Base-by-base conservation (phyloP, 2,113 vertebrate species). In the Calypte anna region DNA sequence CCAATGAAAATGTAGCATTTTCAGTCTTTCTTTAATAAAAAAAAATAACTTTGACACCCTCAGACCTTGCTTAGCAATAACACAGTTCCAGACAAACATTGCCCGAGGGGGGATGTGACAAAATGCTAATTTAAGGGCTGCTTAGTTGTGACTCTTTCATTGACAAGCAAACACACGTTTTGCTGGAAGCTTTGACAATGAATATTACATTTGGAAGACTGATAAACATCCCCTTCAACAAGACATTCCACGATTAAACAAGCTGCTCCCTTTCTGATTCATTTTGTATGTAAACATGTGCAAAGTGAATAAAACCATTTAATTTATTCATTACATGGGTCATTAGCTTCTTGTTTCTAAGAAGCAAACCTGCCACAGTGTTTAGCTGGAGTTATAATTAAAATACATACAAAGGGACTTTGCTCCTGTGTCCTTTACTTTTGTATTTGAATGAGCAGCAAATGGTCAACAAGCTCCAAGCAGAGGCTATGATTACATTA, bases 311-410 rank as follows among this genome's bases (percentile, higher is more conserved):
- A 92, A 82, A 91, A 66, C 22, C 23, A 70, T 92, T 89, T 85
- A 33, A 87, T 89, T 89, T 90, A 57, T 82, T 93, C 25, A 77
- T 94, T 92, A 92, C 28, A 46, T 31, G 63, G 81, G 46, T 66
- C 67, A 82, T 94, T 85, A 94, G 31, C 27, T 91, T 96, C 92
- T 94, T 36, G 80, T 88, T 87, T 92, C 74, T 85, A 80, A 76
- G 90, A 94, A 87, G 31, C 24, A 91, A 87, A 84, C 44, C 22
- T 92, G 36, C 77, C 70, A 61, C 44, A 91, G 31, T 50, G 46
- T 74, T 80, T 69, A 93, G 46, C 24, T 85, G 51, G 54, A 76
- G 82, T 77, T 89, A 58, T 69, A 85, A 94, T 80, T 81, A 90
- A 93, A 91, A 86, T 64, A 86, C 22, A 40, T 61, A 68, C 46